Evolutionary conservation across 2,113 vertebrate genomes (phyloP), one percentile per base, ranked within the genome.

Genomic region (Podarcis raffonei): DNA sequence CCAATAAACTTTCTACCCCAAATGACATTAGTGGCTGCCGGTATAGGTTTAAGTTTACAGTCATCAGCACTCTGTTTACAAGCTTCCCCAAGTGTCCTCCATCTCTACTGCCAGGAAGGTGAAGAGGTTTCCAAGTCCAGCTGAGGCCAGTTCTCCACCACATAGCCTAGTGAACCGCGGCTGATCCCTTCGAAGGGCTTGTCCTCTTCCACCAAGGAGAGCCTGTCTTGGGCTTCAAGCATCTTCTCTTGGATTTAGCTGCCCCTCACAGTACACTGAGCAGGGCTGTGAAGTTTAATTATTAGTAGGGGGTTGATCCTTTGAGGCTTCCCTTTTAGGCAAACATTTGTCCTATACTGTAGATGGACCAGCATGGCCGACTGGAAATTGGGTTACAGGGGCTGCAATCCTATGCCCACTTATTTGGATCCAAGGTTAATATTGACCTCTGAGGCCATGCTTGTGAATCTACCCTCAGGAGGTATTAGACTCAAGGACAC

Each of bases 11-110:
- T 42, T 69, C 81, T 37, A 30, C 35, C 9, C 57, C 32, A 76
- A 57, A 7, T 62, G 6, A n/a, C 2, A 39, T 11, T 59, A 37
- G 48, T n/a, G 53, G 42, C 3, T 74, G 53, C 32, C 39, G 68
- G 35, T 62, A 53, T 53, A 23, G 35, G 53, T 62, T 59, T n/a
- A 39, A 81, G 87, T 88, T 88, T 83, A 83, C 42, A 83, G 59
- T 69, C 81, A 83, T 83, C 72, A 77, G 23, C 59, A 48, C 2
- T 65, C 37, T 83, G 74, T 89, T 89, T 75, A 75, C 9, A 27
- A 22, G n/a, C 2, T 62, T 18, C 48, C 3, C 42, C 23, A 25
- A 69, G 42, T 68, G 62, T 62, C 48, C 16, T 25, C 59, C 59
- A 39, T 78, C 30, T 18, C 39, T 62, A 18, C 23, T 39, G 13